phyloP scores from a whole-genome alignment of 2,797 vertebrate species.

The Parauchenoglanis ngamensis region DNA sequence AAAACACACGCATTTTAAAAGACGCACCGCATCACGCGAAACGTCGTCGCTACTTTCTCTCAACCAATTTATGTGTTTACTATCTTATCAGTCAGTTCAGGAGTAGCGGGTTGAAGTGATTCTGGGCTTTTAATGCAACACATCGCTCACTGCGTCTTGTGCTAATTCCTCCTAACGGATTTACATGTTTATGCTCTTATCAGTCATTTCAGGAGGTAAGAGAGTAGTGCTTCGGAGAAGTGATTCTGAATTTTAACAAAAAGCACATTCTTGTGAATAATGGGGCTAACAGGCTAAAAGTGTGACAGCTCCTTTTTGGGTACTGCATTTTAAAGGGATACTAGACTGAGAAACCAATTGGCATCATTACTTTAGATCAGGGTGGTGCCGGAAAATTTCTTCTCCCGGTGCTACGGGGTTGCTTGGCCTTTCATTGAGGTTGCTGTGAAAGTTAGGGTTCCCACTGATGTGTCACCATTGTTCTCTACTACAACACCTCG shows the following conservation, averaged over 20 bases:
- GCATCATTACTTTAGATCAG: neutral
- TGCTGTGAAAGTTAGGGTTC: no score
- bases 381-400: no score
- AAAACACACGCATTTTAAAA: constrained; percentile 28
- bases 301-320: constrained; percentile 12
- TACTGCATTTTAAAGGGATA: constrained; percentile 2
- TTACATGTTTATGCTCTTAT: constrained; percentile 57
- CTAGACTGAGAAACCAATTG: neutral
- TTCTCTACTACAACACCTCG: no score
- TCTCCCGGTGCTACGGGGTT: no score
- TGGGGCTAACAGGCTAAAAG: constrained; percentile 7
- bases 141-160: constrained; percentile 48
- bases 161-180: constrained; percentile 58
- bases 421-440: no score
- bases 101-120: constrained; percentile 6
- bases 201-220: constrained; percentile 54
- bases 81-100: constrained; percentile 30
- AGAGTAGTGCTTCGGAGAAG: constrained; percentile 14
- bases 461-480: no score
- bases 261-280: constrained; percentile 26
- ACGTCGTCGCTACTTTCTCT: neutral
- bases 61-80: constrained; percentile 12
- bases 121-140: constrained; percentile 13
- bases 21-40: constrained; percentile 2
- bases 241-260: constrained; percentile 32